A percentile compares a stretch with the other conserved stretches of the same genome.
These are phyloP conservation scores for Stictonetta naevosa DNA, from an alignment of 2,113 vertebrate species.

Conservation along the genomic window DNA sequence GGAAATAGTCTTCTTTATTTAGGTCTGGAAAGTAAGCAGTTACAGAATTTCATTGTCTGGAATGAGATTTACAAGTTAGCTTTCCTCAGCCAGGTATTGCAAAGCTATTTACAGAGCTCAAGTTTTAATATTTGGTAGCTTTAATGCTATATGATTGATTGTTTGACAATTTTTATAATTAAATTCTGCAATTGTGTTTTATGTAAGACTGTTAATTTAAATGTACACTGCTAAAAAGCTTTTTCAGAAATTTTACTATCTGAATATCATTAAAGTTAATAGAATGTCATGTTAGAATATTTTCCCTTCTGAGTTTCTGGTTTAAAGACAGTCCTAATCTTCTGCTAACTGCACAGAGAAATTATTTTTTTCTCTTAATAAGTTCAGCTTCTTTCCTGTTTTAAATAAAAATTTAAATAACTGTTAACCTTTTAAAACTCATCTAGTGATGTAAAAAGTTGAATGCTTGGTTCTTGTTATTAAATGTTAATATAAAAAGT, in stretches of 20 bases:
- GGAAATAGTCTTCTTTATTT: slow-evolving; percentile 50
- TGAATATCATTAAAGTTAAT: neutral
- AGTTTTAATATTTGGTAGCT: slow-evolving; percentile 24
- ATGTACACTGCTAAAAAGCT: neutral
- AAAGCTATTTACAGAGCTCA: slow-evolving; percentile 26
- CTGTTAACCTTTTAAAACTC: neutral
- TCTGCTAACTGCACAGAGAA: neutral
- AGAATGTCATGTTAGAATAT: neutral
- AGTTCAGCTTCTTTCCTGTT: neutral
- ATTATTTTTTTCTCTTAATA: neutral
- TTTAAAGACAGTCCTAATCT: neutral
- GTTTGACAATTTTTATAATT: neutral
- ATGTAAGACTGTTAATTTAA: neutral
- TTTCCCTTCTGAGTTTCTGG: neutral
- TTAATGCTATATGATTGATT: neutral
- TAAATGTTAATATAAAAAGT: neutral
- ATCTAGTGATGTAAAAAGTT: neutral
- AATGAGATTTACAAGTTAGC: slow-evolving; percentile 60
- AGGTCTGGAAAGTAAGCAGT: slow-evolving; percentile 58
- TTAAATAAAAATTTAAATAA: neutral
- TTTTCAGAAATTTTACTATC: neutral
- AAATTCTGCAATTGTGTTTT: neutral
- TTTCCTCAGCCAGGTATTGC: slow-evolving; percentile 42
- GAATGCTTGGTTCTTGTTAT: neutral
- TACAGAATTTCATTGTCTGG: slow-evolving; percentile 65